Conservation (phyloP, 2,113 vertebrate species). For the Rhabdornis inornatus region DNA sequence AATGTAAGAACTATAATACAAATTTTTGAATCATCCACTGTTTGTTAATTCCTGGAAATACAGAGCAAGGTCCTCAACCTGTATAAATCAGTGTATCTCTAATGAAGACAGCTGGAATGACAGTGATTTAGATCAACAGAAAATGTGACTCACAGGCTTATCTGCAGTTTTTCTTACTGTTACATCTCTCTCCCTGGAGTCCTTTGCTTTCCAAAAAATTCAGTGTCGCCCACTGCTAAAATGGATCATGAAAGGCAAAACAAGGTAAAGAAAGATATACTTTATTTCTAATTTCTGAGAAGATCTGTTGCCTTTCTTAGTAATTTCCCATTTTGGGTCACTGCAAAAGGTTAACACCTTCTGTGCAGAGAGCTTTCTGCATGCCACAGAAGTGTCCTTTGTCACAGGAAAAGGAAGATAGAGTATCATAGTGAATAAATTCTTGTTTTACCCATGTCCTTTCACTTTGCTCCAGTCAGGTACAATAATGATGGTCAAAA, state of each 20-base stretch:
- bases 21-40: neutral
- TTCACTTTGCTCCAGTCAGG: neutral
- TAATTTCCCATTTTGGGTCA: neutral
- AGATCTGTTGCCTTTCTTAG: neutral
- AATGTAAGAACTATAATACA: neutral
- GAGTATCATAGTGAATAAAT: neutral
- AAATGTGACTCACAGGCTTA: conserved; percentile 45
- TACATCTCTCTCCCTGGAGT: conserved; percentile 1
- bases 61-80: neutral
- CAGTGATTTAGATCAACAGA: conserved; percentile 41
- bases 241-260: conserved; percentile 17
- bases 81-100: neutral
- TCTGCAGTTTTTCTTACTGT: conserved; percentile 21
- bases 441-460: neutral
- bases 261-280: neutral
- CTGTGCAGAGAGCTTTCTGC: neutral
- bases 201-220: conserved; percentile 38
- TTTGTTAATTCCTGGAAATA: conserved; percentile 46
- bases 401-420: neutral
- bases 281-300: conserved; percentile 6
- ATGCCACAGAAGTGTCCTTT: neutral
- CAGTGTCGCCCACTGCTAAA: neutral
- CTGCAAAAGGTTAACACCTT: conserved; percentile 13
- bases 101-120: neutral
- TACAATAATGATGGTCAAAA: neutral